Conservation (phyloP, 2,797 vertebrate species). For the Glossophaga mutica region DNA sequence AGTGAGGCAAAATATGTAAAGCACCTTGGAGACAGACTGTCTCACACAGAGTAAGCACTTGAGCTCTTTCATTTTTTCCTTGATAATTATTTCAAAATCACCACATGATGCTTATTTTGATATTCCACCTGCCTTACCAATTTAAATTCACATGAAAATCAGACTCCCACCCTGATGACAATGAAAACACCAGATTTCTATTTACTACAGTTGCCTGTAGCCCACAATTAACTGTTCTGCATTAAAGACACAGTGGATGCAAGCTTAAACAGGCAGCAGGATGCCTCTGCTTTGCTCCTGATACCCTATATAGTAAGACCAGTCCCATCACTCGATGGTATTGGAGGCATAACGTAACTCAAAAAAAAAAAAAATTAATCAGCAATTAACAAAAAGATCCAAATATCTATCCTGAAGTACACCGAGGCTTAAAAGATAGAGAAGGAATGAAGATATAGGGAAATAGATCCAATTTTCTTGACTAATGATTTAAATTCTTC, state of each 20-base stretch:
- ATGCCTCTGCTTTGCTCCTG: background rate
- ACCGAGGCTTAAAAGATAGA: background rate
- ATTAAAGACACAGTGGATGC: background rate
- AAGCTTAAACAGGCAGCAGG: background rate
- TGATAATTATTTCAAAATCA: constrained; percentile 11
- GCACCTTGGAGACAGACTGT: background rate
- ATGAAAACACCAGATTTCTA: background rate
- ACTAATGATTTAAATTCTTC: background rate
- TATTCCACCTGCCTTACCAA: background rate
- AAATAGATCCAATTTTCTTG: background rate
- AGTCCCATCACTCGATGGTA: background rate
- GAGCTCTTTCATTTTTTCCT: background rate
- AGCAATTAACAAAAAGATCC: background rate
- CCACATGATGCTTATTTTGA: background rate
- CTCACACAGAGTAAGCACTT: background rate
- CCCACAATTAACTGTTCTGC: background rate
- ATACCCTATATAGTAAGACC: background rate
- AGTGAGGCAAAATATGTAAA: background rate
- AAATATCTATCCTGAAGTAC: background rate
- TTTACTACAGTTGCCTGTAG: background rate
- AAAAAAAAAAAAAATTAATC: background rate
- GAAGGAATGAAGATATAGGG: background rate
- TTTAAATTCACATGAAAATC: constrained; percentile 6
- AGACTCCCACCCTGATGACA: background rate
- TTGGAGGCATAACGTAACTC: background rate